Evolutionary conservation across 2,888 invertebrate species (phyloP).

Genomic region (Spisula subtruncata): DNA sequence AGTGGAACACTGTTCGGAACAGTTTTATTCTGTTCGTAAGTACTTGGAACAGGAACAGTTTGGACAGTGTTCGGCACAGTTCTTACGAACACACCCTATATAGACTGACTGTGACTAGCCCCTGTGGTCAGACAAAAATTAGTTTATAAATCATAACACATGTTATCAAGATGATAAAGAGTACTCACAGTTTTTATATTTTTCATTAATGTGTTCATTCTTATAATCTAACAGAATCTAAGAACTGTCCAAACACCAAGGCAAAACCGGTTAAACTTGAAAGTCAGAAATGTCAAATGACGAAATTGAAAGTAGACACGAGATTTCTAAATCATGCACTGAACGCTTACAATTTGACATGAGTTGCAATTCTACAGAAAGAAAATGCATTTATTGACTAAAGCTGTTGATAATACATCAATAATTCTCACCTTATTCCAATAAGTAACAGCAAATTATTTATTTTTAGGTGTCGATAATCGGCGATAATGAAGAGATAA

Average conservation of each 20-base stretch:
- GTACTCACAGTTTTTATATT: neutral
- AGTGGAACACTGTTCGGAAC: too few relatives aligned
- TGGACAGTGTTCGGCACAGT: too few relatives aligned
- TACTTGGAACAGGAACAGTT: too few relatives aligned
- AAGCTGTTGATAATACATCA: neutral
- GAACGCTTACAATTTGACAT: neutral
- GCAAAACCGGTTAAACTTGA: too few relatives aligned
- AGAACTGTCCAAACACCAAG: neutral
- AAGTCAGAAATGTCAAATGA: neutral
- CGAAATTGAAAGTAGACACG: slow-evolving; percentile 20
- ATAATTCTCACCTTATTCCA: neutral
- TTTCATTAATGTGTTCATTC: neutral
- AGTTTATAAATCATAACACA: neutral
- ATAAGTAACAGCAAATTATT: slow-evolving; percentile 6
- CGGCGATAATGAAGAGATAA: neutral
- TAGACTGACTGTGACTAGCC: too few relatives aligned
- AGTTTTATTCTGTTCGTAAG: too few relatives aligned
- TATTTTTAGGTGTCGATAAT: neutral
- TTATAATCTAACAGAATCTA: neutral
- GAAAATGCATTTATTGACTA: neutral
- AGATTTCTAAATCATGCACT: too few relatives aligned
- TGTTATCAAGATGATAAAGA: neutral
- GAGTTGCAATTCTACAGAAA: neutral
- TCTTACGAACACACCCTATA: too few relatives aligned
- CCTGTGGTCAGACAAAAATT: too few relatives aligned